phyloP scores from a whole-genome alignment of 2,113 vertebrate genomes.

The Cryptomyrus ogoouensis region DNA sequence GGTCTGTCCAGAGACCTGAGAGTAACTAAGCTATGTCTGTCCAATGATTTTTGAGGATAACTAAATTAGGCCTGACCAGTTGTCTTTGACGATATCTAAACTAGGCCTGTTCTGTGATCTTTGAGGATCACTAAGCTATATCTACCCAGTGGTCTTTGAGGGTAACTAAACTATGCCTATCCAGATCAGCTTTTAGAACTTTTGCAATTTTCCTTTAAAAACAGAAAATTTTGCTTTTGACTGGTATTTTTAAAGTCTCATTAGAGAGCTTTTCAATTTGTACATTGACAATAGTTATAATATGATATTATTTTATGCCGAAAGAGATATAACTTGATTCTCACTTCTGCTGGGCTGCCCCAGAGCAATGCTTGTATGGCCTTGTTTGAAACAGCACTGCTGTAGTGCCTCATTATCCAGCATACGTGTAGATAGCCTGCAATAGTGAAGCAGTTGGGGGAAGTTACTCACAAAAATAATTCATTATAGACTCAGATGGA shows the following conservation, averaged over 20 bases:
- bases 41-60: background rate
- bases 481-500: background rate
- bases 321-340: background rate
- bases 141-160: background rate
- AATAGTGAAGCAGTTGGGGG: background rate
- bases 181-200: background rate
- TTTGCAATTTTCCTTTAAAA: background rate
- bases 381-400: background rate
- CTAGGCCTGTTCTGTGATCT: background rate
- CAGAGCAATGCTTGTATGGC: background rate
- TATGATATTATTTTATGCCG: background rate
- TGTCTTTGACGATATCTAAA: background rate
- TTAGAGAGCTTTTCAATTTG: background rate
- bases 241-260: background rate
- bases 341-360: background rate
- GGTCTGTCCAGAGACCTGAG: background rate
- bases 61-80: background rate
- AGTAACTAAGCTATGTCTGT: background rate
- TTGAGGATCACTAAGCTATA: background rate
- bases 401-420: background rate
- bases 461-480: background rate
- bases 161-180: background rate
- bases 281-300: background rate
- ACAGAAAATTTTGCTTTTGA: background rate
- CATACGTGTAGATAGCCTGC: background rate